Evolutionary conservation across 2,113 vertebrate genomes (phyloP), one percentile per base, ranked within the genome.

Genomic region (Grammomys surdaster): DNA sequence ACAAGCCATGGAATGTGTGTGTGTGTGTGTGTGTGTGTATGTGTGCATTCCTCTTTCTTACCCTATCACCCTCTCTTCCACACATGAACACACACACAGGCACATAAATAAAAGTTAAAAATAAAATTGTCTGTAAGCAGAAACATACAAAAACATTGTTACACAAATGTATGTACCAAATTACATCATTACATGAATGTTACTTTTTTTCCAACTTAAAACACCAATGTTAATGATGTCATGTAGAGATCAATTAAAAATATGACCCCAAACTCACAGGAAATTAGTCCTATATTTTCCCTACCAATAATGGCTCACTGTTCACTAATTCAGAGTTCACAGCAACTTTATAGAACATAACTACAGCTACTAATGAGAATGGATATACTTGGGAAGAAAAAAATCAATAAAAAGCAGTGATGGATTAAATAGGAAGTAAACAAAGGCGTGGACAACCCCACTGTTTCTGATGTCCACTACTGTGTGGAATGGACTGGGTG

Each of bases 401-500:
- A 43, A 46, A 43, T 60, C 81, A 60, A 46, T 86, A 31, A 43
- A 73, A 56, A 48, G 9, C 28, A 16, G 58, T n/a, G 28, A 88
- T 26, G 33, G 86, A n/a, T 78, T 92, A 87, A 91, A 82, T 84
- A 75, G 54, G 40, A 93, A 43, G 28, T 77, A 96, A 69, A 73
- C 0, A 36, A 89, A 94, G 28, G 65, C 40, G 7, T 91, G 78
- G 56, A 33, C 54, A 84, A 73, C 33, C 48, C 60, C 72, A 84
- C 0, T 40, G 54, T 89, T 93, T 89, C 91, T 89, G 70, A 60
- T 12, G 31, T 43, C 36, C 73, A 36, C 40, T 24, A 40, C 60
- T 24, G 17, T 72, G 56, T 7, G 11, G 48, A 81, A 48, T 63
- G 65, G 33, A 17, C 81, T 14, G 0, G 58, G 33, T 13, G 17